Conservation (phyloP, 2,797 vertebrate species). For the Xenops minutus region DNA sequence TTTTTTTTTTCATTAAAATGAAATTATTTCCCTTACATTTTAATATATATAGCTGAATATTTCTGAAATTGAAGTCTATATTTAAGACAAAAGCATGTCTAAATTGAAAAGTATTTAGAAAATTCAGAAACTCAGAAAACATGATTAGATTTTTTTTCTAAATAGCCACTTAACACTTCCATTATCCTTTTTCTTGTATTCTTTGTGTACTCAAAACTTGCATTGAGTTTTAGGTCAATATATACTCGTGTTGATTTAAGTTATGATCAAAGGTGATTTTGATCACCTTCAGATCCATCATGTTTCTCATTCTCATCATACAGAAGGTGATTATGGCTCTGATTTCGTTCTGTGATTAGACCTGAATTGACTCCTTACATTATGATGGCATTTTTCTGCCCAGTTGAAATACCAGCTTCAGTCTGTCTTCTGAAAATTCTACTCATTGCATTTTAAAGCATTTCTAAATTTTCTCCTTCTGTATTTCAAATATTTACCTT, state of each 20-base stretch:
- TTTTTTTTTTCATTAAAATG: background rate
- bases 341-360: background rate
- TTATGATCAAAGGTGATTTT: background rate
- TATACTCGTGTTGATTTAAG: background rate
- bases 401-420: background rate
- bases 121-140: background rate
- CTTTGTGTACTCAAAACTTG: background rate
- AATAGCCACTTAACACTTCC: accelerated
- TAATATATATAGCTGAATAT: background rate
- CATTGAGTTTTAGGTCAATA: background rate
- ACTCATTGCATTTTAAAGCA: background rate
- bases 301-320: background rate
- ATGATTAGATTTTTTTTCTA: background rate
- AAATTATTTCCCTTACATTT: background rate
- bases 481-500: slow-evolving; percentile 1
- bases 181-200: background rate
- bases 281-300: background rate
- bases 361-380: background rate
- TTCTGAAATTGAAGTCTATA: background rate
- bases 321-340: background rate
- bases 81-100: background rate
- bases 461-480: background rate
- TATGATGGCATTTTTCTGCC: background rate
- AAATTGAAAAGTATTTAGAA: background rate
- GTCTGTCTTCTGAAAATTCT: background rate